Percentiles rank a stretch among this genome's conserved stretches.
Conservation (phyloP, 2,888 invertebrate species). For the Melanotus villosus region DNA sequence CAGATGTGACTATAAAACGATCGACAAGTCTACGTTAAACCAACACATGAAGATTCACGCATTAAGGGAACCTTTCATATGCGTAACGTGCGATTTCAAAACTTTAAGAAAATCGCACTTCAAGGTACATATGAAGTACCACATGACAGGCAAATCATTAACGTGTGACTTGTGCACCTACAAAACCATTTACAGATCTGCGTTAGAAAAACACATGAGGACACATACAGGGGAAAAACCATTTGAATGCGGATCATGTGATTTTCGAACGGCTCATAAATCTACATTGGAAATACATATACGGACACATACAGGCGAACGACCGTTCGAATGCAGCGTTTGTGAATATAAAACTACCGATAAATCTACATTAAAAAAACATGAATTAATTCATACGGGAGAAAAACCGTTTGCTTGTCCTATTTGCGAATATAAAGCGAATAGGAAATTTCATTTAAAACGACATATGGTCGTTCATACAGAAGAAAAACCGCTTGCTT, state of each 20-base stretch:
- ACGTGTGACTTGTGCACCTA: slow-evolving; percentile 15
- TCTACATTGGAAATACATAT: background rate
- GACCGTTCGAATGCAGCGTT: background rate
- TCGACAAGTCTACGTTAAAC: no score
- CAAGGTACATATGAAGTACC: no score
- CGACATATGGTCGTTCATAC: no score
- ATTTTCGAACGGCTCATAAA: background rate
- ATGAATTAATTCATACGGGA: background rate
- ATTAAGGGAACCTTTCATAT: no score
- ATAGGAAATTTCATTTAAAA: background rate
- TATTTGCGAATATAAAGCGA: background rate
- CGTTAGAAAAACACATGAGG: background rate
- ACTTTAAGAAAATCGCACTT: no score
- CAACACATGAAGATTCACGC: no score
- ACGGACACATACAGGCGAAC: background rate
- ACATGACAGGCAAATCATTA: no score
- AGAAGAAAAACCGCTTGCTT: background rate
- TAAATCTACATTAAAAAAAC: background rate
- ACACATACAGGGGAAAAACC: slow-evolving; percentile 22
- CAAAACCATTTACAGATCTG: background rate
- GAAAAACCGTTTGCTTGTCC: no score
- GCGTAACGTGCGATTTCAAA: no score
- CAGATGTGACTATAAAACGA: no score
- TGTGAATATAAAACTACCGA: background rate
- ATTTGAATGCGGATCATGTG: slow-evolving; percentile 13